Evolutionary conservation across 2,888 invertebrate species (phyloP).

Genomic region (Lithophane socia): DNA sequence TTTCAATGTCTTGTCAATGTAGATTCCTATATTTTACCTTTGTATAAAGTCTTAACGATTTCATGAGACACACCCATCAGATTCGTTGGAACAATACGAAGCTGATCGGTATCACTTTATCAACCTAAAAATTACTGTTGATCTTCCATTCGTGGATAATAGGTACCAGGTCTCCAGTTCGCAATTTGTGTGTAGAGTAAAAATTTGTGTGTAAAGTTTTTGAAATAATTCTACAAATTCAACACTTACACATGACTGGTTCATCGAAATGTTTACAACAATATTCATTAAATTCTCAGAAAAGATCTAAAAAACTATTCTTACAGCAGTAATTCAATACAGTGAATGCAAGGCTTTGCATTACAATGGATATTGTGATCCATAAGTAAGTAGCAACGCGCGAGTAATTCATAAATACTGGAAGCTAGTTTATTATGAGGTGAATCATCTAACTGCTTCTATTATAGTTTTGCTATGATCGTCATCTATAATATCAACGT

Average conservation of each 20-base stretch:
- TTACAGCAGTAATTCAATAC: constrained; percentile 3
- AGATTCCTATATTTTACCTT: background rate
- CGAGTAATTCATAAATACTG: constrained; percentile 33
- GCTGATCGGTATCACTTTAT: background rate
- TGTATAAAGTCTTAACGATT: too few relatives aligned
- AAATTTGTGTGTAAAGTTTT: background rate
- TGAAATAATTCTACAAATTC: background rate
- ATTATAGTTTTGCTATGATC: constrained; percentile 12
- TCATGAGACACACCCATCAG: background rate
- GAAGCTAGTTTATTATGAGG: constrained; percentile 16
- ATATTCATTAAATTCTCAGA: constrained; percentile 12
- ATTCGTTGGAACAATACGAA: background rate
- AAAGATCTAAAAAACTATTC: constrained; percentile 25
- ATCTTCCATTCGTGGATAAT: background rate
- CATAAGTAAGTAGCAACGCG: constrained; percentile 23
- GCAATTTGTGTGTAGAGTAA: background rate
- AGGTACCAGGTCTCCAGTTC: background rate
- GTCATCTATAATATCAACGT: background rate
- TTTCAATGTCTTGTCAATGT: background rate
- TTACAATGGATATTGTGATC: constrained; percentile 34
- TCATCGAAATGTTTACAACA: background rate
- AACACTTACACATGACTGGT: background rate
- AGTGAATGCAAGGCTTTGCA: constrained; percentile 33
- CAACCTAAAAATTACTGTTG: background rate
- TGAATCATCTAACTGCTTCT: constrained; percentile 24